A percentile compares a stretch with the other conserved stretches of the same genome.
Evolutionary conservation across 2,888 invertebrate species (phyloP).

Genomic region (Hedychridium roseum): DNA sequence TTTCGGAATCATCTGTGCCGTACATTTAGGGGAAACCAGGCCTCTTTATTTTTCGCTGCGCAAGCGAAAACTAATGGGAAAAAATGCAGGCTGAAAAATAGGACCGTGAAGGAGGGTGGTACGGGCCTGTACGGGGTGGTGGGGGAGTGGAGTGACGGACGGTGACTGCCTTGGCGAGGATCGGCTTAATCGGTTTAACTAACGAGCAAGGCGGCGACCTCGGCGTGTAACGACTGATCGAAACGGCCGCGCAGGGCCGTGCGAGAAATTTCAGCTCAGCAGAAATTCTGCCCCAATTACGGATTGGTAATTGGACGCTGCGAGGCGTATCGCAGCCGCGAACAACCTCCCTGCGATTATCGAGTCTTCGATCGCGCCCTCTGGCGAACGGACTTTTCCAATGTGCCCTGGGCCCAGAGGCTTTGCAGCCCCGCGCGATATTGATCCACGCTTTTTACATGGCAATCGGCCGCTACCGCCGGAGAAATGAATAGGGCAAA

Average conservation of each 20-base stretch:
- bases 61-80: not conserved
- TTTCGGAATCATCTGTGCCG: too few species aligned
- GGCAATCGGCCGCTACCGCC: too few species aligned
- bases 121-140: too few species aligned
- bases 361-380: constrained; percentile 48
- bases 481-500: too few species aligned
- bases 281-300: constrained; percentile 57
- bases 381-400: too few species aligned
- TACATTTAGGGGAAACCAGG: too few species aligned
- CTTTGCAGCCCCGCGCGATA: too few species aligned
- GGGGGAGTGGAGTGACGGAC: too few species aligned
- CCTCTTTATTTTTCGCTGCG: too few species aligned
- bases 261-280: constrained; percentile 51
- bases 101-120: too few species aligned
- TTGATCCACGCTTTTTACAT: too few species aligned
- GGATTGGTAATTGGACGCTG: constrained; percentile 59
- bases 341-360: constrained; percentile 48
- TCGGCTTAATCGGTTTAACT: constrained; percentile 45
- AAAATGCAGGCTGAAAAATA: not conserved
- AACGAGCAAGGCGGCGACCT: constrained; percentile 33
- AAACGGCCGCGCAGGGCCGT: constrained; percentile 18
- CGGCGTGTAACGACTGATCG: constrained; percentile 30
- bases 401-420: too few species aligned
- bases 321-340: constrained; percentile 52
- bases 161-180: constrained; percentile 21